Evolutionary conservation across 2,113 vertebrate species (phyloP), one percentile per base, ranked within the genome.

Genomic region (Scolopax mira): DNA sequence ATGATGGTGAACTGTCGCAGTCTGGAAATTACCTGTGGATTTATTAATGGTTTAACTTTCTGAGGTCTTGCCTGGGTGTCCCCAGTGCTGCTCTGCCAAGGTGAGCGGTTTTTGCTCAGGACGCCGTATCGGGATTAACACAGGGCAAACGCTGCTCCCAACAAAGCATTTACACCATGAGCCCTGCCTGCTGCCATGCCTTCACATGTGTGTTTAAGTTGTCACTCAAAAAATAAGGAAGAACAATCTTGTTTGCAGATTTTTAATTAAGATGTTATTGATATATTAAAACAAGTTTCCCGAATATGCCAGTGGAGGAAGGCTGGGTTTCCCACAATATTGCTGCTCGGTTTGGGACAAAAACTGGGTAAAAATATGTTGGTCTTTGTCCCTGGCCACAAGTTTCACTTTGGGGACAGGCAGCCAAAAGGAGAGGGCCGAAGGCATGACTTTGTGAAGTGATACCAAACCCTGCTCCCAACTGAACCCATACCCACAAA

Each of bases 11-110:
- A 31, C 0, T 3, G 57, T 69, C 1, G 0, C 30, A 39, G 81
- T 18, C 30, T 44, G 78, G 81, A 91, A 94, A 84, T 89, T 57
- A 82, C 67, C 65, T 83, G 69, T 39, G 64, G 52, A 25, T 60
- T 83, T 79, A 84, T 46, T 77, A 84, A 74, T 46, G 82, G 66
- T 81, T 93, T 75, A 25, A 83, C 79, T 94, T 85, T 73, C 74
- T 23, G 52, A 82, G 62, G 28, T 90, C 71, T 55, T 78, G 65
- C 54, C 60, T 54, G 79, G 88, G 78, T 85, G 86, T 37, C n/a
- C 72, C 46, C 37, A 66, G 60, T 41, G 13, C 77, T 89, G 57
- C 78, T 64, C 70, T 61, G 31, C 31, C 9, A 25, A 60, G 61
- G 62, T 57, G n/a, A 62, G n/a, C 28, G 28, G 49, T 69, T 52